These are phyloP conservation scores for Strix aluco DNA, from an alignment of 2,113 vertebrate species.

Conservation along the genomic window DNA sequence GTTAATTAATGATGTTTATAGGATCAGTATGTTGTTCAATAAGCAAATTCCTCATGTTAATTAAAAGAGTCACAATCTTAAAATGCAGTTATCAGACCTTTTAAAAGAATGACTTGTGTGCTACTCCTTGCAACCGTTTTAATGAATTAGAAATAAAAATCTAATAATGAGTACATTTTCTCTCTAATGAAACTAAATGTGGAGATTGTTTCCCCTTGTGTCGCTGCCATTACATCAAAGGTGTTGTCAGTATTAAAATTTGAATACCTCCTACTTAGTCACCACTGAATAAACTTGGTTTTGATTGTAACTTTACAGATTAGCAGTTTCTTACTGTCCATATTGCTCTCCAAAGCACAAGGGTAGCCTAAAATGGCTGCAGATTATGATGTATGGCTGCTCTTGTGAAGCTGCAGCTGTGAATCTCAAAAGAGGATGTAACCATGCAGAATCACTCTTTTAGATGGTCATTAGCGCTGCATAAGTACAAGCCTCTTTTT, in stretches of 20 bases:
- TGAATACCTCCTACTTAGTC: not conserved
- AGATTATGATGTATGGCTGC: slow-evolving; percentile 58
- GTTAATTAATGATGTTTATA: slow-evolving; percentile 41
- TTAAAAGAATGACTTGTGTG: not conserved
- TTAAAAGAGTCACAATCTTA: not conserved
- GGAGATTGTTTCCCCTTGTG: not conserved
- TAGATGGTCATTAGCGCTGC: slow-evolving; percentile 39
- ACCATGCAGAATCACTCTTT: slow-evolving; percentile 35
- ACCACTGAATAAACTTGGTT: not conserved
- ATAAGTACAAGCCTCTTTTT: slow-evolving; percentile 32
- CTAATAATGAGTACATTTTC: not conserved
- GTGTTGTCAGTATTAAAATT: not conserved
- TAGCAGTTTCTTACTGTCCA: not conserved
- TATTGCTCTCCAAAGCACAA: slow-evolving; percentile 4
- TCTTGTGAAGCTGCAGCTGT: slow-evolving; percentile 47
- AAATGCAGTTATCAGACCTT: not conserved
- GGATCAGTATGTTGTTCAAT: not conserved
- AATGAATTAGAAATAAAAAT: not conserved
- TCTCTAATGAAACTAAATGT: not conserved
- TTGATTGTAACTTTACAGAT: not conserved
- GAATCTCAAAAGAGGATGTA: slow-evolving; percentile 50
- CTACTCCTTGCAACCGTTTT: not conserved
- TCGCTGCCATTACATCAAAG: not conserved
- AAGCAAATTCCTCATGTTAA: not conserved
- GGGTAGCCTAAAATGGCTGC: slow-evolving; percentile 60